Conservation (phyloP, 2,888 invertebrate species). For the Oxyscelio sp. region DNA sequence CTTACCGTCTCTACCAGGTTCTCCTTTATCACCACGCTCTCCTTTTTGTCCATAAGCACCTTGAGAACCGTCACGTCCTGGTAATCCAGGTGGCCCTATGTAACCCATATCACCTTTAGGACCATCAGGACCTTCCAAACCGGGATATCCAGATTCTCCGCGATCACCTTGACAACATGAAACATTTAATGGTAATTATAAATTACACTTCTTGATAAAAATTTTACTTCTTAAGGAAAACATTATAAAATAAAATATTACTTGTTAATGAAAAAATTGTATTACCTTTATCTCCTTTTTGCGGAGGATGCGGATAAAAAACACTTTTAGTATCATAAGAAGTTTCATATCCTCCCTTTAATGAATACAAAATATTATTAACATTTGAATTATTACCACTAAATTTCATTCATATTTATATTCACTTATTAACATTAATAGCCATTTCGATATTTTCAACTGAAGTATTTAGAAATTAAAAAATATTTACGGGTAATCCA, state of each 20-base stretch:
- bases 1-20: slow-evolving; percentile 81
- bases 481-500: slow-evolving; percentile 29
- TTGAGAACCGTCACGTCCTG: slow-evolving; percentile 81
- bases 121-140: slow-evolving; percentile 80
- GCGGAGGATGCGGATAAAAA: slow-evolving; percentile 27
- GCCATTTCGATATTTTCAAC: no score
- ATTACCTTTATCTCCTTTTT: slow-evolving; percentile 60
- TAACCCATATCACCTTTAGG: slow-evolving; percentile 85
- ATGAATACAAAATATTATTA: slow-evolving; percentile 11
- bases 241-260: no score
- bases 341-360: slow-evolving; percentile 39
- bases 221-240: no score
- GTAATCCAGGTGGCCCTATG: slow-evolving; percentile 81
- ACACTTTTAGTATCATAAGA: slow-evolving; percentile 46
- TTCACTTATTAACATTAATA: background rate
- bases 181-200: background rate
- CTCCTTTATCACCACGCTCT: slow-evolving; percentile 83
- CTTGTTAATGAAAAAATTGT: background rate
- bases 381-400: background rate
- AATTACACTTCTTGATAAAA: no score
- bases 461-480: background rate
- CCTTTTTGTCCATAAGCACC: slow-evolving; percentile 89
- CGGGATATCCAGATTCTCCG: slow-evolving; percentile 78
- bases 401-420: background rate
- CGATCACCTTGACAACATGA: slow-evolving; percentile 75